phyloP scores from a whole-genome alignment of 2,888 invertebrate genomes.

The Thalpophila matura region DNA sequence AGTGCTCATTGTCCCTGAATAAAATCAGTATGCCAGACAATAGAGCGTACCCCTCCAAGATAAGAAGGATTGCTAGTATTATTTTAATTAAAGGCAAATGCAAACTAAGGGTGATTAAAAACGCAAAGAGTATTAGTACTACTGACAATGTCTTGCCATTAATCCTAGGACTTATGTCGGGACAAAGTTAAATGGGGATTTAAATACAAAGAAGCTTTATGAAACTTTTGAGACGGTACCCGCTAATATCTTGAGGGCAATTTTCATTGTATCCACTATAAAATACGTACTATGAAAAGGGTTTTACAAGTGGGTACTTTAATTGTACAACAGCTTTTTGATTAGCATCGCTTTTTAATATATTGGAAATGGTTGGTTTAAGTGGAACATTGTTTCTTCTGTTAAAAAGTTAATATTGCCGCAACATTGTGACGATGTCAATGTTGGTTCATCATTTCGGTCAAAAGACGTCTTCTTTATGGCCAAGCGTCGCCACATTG shows the following conservation, averaged over 20 bases:
- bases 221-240: slow-evolving; percentile 72
- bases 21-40: slow-evolving; percentile 8
- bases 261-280: slow-evolving; percentile 31
- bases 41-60: background rate
- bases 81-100: slow-evolving; percentile 68
- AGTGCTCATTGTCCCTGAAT: slow-evolving; percentile 16
- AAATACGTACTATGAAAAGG: slow-evolving; percentile 8
- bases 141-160: slow-evolving; percentile 73
- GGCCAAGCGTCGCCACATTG: no score
- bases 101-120: slow-evolving; percentile 75
- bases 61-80: slow-evolving; percentile 28
- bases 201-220: slow-evolving; percentile 77
- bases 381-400: background rate
- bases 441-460: no score
- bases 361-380: background rate
- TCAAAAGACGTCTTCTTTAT: no score
- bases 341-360: background rate
- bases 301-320: background rate
- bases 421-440: background rate
- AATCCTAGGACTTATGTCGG: slow-evolving; percentile 78
- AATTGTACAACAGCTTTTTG: background rate
- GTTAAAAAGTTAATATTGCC: background rate
- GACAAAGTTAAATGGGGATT: slow-evolving; percentile 84
- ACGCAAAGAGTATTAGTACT: slow-evolving; percentile 68
- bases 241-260: slow-evolving; percentile 66